Conservation (phyloP, 2,888 invertebrate species). For the Heliconius aoede region DNA sequence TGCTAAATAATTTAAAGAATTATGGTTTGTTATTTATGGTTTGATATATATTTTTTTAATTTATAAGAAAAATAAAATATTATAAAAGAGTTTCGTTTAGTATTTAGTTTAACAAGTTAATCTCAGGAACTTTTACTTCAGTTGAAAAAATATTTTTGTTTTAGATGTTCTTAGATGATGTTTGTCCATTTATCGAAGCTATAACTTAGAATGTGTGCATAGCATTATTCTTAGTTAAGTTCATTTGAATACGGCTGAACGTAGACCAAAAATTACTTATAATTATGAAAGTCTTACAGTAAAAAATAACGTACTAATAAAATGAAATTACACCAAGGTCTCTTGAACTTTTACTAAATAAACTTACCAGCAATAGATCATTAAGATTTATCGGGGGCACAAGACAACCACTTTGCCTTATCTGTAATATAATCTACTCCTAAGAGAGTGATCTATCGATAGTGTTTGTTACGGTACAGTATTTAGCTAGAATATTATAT, state of each 20-base stretch:
- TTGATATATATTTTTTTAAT: no score
- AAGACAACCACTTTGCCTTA: conserved; percentile 43
- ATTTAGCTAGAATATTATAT: background rate
- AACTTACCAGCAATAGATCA: conserved; percentile 43
- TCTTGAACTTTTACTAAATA: conserved; percentile 37
- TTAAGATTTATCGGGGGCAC: conserved; percentile 45
- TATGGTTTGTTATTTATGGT: no score
- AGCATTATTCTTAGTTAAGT: background rate
- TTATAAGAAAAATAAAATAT: background rate
- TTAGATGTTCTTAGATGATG: no score
- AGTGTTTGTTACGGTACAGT: background rate
- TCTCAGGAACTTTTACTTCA: background rate
- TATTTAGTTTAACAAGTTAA: background rate
- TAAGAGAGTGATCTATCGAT: conserved; percentile 39
- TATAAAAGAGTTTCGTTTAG: background rate
- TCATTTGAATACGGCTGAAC: no score
- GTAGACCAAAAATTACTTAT: no score
- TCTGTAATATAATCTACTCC: conserved; percentile 37
- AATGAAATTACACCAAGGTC: conserved; percentile 31
- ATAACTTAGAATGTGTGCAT: background rate
- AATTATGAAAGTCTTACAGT: background rate
- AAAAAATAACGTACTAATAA: background rate
- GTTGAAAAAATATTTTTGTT: background rate
- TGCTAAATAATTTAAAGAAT: no score
- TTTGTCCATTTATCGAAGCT: background rate